Evolutionary conservation across 2,113 vertebrate genomes (phyloP).

Genomic region (Riparia riparia): DNA sequence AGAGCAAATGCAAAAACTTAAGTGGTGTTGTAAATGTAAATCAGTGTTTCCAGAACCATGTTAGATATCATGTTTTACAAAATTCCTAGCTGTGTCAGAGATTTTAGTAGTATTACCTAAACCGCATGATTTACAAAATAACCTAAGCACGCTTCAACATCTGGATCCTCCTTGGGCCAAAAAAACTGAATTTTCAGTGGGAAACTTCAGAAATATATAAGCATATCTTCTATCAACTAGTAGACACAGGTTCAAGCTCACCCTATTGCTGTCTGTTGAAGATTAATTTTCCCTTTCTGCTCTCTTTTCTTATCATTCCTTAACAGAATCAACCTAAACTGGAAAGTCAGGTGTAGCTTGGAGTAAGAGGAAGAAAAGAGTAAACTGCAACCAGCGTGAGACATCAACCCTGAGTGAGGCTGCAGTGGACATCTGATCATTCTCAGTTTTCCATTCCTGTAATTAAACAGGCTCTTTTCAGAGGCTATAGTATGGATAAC

Average conservation of each 20-base stretch:
- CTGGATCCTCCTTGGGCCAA: neutral
- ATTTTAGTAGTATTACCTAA: neutral
- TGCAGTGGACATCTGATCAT: too few species aligned
- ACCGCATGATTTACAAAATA: neutral
- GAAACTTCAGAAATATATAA: neutral
- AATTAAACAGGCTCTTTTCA: neutral
- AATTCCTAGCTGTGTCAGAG: neutral
- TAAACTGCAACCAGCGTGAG: rapidly evolving
- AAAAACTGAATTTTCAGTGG: neutral
- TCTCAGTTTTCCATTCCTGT: neutral
- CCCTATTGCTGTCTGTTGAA: neutral
- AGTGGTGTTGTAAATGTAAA: neutral
- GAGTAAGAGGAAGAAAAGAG: neutral
- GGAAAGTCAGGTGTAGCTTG: neutral
- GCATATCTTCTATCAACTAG: neutral
- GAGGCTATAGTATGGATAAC: neutral
- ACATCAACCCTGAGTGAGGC: neutral
- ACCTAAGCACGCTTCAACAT: neutral
- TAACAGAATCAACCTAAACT: neutral
- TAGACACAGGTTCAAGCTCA: neutral
- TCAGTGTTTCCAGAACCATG: neutral
- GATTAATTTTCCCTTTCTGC: neutral
- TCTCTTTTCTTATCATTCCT: neutral
- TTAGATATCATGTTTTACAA: neutral
- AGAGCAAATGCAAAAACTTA: neutral